Evolutionary conservation across 2,797 vertebrate species (phyloP).

Genomic region (Melanotaenia pygmaea): DNA sequence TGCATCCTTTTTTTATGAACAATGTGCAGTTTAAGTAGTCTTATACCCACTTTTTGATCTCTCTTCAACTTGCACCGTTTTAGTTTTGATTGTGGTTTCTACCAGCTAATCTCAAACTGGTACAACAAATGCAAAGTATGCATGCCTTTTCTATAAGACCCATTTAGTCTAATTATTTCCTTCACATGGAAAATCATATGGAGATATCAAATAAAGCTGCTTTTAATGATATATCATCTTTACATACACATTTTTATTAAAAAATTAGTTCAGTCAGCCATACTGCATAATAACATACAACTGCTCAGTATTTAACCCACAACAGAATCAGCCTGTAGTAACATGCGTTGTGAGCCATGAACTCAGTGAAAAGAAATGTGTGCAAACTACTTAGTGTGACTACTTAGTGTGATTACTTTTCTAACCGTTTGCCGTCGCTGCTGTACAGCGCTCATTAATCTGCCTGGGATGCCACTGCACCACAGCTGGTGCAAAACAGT

Average conservation of each 20-base stretch:
- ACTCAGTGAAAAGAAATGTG: constrained; percentile 14
- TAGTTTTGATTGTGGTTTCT: no score
- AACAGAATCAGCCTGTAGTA: constrained; percentile 19
- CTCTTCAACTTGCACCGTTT: no score
- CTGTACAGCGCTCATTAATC: constrained; percentile 60
- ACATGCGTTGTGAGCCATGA: background rate
- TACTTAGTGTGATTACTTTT: constrained; percentile 39
- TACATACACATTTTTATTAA: no score
- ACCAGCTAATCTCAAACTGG: no score
- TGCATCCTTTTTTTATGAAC: background rate
- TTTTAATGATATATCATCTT: background rate
- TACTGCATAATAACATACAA: background rate
- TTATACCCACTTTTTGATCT: background rate
- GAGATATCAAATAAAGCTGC: background rate
- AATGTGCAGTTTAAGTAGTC: background rate
- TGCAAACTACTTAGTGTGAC: constrained; percentile 29
- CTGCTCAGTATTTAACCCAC: constrained; percentile 16
- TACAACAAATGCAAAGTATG: no score
- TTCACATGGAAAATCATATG: background rate
- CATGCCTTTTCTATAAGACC: no score
- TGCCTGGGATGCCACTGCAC: constrained; percentile 72
- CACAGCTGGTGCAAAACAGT: constrained; percentile 69
- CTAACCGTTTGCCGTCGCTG: constrained; percentile 32
- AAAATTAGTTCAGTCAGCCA: background rate
- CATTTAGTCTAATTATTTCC: background rate